phyloP scores from a whole-genome alignment of 2,888 invertebrate species.

The Drosophila tripunctata region DNA sequence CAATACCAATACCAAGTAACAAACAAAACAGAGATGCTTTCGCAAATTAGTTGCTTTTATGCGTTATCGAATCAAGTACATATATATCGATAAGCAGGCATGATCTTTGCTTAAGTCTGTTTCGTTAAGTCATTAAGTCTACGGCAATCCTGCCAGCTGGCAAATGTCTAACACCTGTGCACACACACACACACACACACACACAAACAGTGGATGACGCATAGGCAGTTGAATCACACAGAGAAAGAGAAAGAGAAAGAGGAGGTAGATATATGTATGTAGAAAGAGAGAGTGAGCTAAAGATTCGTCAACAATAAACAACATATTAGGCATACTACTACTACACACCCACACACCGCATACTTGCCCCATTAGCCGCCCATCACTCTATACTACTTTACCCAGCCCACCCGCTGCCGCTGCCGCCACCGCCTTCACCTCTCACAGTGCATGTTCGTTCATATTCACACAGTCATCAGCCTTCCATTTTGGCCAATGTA shows the following conservation, averaged over 20 bases:
- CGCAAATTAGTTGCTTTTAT: constrained; percentile 35
- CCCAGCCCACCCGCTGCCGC: background rate
- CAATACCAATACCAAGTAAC: no score
- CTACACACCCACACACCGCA: constrained; percentile 22
- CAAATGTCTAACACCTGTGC: constrained; percentile 46
- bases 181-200: constrained; percentile 15
- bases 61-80: constrained; percentile 31
- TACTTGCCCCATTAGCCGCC: constrained; percentile 37
- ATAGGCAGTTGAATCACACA: constrained; percentile 50
- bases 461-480: constrained; percentile 45
- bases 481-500: constrained; percentile 57
- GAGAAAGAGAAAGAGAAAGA: constrained; percentile 6
- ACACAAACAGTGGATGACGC: constrained; percentile 40
- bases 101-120: constrained; percentile 4
- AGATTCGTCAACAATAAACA: constrained; percentile 53
- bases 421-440: background rate
- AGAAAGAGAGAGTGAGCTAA: constrained; percentile 17
- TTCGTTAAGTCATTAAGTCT: constrained; percentile 57
- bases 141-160: constrained; percentile 51
- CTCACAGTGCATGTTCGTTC: constrained; percentile 2
- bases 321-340: no score
- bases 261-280: no score
- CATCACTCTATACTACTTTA: constrained; percentile 16
- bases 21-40: constrained; percentile 31
- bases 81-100: constrained; percentile 25